phyloP scores from a whole-genome alignment of 2,888 invertebrate genomes.

The Lutraria lutraria region DNA sequence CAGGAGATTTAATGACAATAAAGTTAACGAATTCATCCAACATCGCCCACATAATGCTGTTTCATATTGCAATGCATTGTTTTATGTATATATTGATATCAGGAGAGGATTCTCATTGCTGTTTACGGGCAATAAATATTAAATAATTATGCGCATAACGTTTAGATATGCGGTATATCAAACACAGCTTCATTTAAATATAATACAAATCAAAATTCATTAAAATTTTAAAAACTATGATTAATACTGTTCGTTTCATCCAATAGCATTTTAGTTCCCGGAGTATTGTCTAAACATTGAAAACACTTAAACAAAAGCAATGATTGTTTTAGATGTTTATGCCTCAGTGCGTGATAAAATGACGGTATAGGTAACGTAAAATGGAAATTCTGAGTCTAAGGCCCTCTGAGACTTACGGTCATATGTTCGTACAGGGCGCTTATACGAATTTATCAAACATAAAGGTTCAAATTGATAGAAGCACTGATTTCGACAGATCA shows the following conservation, averaged over 20 bases:
- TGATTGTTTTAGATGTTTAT: too few relatives aligned
- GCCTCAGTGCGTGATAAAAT: too few relatives aligned
- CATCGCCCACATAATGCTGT: not conserved
- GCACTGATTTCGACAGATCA: too few relatives aligned
- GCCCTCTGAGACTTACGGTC: too few relatives aligned
- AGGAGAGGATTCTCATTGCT: not conserved
- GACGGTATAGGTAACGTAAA: too few relatives aligned
- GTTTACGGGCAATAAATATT: not conserved
- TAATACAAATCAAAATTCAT: conserved; percentile 24
- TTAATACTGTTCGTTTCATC: not conserved
- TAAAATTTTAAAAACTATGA: not conserved
- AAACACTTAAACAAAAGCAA: not conserved
- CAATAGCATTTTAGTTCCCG: not conserved
- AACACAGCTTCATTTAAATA: not conserved
- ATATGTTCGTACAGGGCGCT: too few relatives aligned
- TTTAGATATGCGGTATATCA: not conserved
- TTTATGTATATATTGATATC: not conserved
- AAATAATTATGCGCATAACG: not conserved
- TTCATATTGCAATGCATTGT: conserved; percentile 2
- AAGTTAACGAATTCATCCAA: not conserved
- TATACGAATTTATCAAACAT: too few relatives aligned
- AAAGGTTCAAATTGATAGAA: too few relatives aligned
- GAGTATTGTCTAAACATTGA: not conserved
- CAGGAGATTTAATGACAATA: not conserved
- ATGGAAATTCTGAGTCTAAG: too few relatives aligned